These are phyloP conservation scores for Bradypus variegatus DNA, from an alignment of 2,797 vertebrate genomes.

Conservation along the genomic window DNA sequence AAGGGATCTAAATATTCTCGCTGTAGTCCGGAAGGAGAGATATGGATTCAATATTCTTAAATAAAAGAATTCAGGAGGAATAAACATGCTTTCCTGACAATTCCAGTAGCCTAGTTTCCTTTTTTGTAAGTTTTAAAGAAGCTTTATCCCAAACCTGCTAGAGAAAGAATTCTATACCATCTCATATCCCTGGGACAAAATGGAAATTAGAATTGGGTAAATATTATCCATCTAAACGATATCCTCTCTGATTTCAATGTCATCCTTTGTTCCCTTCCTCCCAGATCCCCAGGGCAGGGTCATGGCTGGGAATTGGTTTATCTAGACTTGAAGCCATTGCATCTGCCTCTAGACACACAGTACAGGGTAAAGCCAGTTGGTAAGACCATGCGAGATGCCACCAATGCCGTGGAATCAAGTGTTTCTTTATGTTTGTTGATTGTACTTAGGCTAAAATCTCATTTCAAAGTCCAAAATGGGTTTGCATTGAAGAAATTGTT, in stretches of 20 bases:
- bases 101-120: not conserved
- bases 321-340: constrained; percentile 49
- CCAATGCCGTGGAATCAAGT: constrained; percentile 38
- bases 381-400: constrained; percentile 39
- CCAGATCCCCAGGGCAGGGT: constrained; percentile 39
- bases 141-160: constrained; percentile 6
- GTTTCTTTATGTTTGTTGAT: constrained; percentile 34
- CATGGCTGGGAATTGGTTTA: constrained; percentile 58
- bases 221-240: constrained; percentile 40
- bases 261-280: constrained; percentile 40
- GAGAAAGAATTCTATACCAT: not conserved
- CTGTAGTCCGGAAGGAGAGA: not conserved
- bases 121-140: not conserved
- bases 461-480: constrained; percentile 24
- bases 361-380: constrained; percentile 31
- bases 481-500: not conserved
- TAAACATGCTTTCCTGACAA: not conserved
- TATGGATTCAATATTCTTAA: not conserved
- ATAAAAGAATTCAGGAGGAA: not conserved
- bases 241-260: not conserved
- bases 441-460: constrained; percentile 27
- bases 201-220: constrained; percentile 37
- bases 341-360: constrained; percentile 48
- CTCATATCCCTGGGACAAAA: not conserved
- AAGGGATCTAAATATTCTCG: not conserved